Base-by-base conservation (phyloP, 2,888 invertebrate species). In the Sarcophaga rosellei region DNA sequence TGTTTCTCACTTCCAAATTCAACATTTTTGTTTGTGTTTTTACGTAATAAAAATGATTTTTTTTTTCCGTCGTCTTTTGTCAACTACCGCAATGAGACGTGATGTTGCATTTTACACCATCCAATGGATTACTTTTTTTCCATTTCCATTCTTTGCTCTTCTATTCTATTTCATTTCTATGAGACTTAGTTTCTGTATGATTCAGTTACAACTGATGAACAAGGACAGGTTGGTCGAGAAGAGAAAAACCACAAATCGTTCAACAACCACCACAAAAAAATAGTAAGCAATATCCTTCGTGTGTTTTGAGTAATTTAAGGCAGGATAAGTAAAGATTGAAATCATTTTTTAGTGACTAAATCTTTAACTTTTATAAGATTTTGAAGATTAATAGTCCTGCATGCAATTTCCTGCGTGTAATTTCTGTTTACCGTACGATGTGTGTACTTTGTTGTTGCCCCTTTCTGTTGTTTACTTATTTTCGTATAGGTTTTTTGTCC, bases 71-170 rank as follows among this genome's bases (percentile, higher is more conserved):
- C 35, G 35, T 35, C 35, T 57, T 74, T 69, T 81, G 80, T 84
- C 83, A 86, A 81, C 76, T 81, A 84, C 86, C 84, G 86, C 86
- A 86, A 84, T 84, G 86, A 80, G 84, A 86, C 86, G 86, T 86
- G 84, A 84, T 81, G 86, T 86, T 86, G 86, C 77, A 84, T 84
- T 86, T 84, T 84, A 86, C 86, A 84, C 70, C 74, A 69, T 81
- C 61, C 80, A 80, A 80, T 68, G 68, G 81, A 81, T 85, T 76
- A 85, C 81, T 77, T 76, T 81, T 68, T 63, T 61, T 45, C 62
- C 20, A 59, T 21, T 53, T 25, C 25, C 45, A 45, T 62, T 61
- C 35, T 44, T 20, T 66, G 5, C 35, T 35, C 10, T 3, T 35
- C 35, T 10, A 35, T 35, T 45, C 25, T 12, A 45, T 70, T 23